Conservation (phyloP, 2,888 invertebrate genomes). For the Cactoblastis cactorum region DNA sequence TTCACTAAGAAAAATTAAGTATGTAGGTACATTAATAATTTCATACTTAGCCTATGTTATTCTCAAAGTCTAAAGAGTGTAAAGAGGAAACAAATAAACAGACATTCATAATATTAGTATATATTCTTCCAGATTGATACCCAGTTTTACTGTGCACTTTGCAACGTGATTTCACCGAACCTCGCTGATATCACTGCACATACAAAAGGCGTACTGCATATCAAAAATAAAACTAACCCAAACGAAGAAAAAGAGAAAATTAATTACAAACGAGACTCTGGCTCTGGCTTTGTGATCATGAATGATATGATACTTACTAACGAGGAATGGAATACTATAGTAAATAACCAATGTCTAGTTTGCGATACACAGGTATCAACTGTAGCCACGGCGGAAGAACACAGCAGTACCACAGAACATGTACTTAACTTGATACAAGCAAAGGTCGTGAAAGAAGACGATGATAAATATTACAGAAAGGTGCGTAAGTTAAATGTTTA, state of each 20-base stretch:
- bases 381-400: constrained; percentile 23
- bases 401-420: constrained; percentile 35
- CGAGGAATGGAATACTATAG: constrained; percentile 46
- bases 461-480: constrained; percentile 36
- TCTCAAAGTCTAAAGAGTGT: too few species aligned
- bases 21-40: too few species aligned
- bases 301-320: constrained; percentile 31
- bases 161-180: constrained; percentile 34
- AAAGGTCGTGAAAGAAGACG: constrained; percentile 25
- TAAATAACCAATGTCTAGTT: constrained; percentile 36
- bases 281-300: constrained; percentile 25
- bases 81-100: too few species aligned
- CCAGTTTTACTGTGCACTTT: constrained; percentile 47
- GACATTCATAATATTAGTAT: too few species aligned
- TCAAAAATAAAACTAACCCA: constrained; percentile 30
- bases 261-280: constrained; percentile 15
- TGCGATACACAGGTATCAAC: constrained; percentile 30
- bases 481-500: constrained; percentile 23
- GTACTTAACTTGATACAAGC: constrained; percentile 40
- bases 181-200: constrained; percentile 31
- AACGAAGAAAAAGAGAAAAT: constrained; percentile 16
- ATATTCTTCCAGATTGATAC: constrained; percentile 37
- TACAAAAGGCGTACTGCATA: constrained; percentile 34
- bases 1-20: too few species aligned
- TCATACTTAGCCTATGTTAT: too few species aligned